Percentiles rank a stretch among this genome's conserved stretches.
These are phyloP conservation scores for Ethmia dodecea DNA, from an alignment of 2,888 invertebrate species.

Conservation along the genomic window DNA sequence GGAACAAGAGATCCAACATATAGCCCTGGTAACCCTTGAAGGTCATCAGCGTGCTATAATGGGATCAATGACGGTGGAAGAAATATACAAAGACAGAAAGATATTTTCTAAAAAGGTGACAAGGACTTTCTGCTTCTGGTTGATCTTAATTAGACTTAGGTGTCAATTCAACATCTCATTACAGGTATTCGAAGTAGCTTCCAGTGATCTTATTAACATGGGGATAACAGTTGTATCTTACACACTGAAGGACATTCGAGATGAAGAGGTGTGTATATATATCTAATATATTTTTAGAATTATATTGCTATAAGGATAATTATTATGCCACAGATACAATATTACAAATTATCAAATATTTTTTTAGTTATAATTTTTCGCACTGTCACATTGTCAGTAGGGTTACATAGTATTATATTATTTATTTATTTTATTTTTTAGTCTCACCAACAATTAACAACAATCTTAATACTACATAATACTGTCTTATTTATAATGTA, in stretches of 20 bases:
- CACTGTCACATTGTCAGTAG: no score
- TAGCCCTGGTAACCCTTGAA: constrained; percentile 93
- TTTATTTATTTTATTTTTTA: no score
- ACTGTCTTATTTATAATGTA: no score
- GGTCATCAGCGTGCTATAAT: constrained; percentile 97
- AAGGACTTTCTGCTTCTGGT: no score
- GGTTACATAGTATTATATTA: no score
- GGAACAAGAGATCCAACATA: constrained; percentile 92
- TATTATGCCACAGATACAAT: no score
- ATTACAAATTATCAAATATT: no score
- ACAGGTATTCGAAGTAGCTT: constrained; percentile 94
- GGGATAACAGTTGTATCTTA: constrained; percentile 97
- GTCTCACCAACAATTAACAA: no score
- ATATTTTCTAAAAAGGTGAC: constrained; percentile 89
- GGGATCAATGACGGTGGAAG: constrained; percentile 98
- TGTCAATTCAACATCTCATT: no score
- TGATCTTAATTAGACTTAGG: neutral
- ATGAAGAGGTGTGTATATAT: constrained; percentile 87
- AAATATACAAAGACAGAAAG: constrained; percentile 96
- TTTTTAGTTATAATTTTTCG: no score
- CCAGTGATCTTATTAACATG: constrained; percentile 97
- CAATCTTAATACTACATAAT: no score
- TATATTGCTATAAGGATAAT: no score
- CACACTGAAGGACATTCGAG: constrained; percentile 94
- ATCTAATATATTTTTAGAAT: neutral